A percentile compares a stretch with the other conserved stretches of the same genome.
phyloP scores from a whole-genome alignment of 2,797 vertebrate species.

The Parambassis ranga region DNA sequence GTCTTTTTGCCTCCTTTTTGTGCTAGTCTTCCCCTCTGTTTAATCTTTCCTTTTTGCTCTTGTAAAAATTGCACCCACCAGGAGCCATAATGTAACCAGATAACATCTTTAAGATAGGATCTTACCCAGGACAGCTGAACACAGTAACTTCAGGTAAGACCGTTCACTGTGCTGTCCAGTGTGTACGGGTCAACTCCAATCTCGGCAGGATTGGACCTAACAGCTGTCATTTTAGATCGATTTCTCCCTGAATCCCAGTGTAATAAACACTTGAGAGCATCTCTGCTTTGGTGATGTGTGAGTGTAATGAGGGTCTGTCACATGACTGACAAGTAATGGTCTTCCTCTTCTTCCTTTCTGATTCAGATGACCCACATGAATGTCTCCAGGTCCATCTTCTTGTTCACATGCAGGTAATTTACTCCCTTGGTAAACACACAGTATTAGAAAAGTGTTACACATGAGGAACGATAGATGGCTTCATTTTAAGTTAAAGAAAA shows the following conservation, averaged over 20 bases:
- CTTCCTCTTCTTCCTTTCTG: slow-evolving; percentile 35
- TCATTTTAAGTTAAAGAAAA: background rate
- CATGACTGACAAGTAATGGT: slow-evolving; percentile 69
- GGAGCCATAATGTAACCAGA: slow-evolving; percentile 25
- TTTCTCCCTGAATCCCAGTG: slow-evolving; percentile 65
- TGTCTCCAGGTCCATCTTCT: slow-evolving; percentile 28
- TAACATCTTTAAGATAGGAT: slow-evolving; percentile 32
- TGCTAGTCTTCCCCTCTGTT: background rate
- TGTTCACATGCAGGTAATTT: slow-evolving; percentile 4
- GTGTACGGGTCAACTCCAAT: slow-evolving; percentile 53
- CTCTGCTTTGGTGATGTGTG: slow-evolving; percentile 58
- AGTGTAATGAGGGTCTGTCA: slow-evolving; percentile 70
- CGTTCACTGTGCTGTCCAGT: slow-evolving; percentile 25
- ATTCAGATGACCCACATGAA: slow-evolving; percentile 47
- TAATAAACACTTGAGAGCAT: slow-evolving; percentile 76
- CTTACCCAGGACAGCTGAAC: slow-evolving; percentile 28
- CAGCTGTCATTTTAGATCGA: slow-evolving; percentile 79
- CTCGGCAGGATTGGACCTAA: slow-evolving; percentile 59
- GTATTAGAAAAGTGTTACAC: background rate
- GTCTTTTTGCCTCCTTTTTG: background rate
- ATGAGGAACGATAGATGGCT: no score
- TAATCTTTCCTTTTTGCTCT: background rate
- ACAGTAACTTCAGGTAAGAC: slow-evolving; percentile 52
- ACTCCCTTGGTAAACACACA: background rate
- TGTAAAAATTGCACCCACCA: slow-evolving; percentile 7